A percentile compares a stretch with the other conserved stretches of the same genome.
Conservation (phyloP, 2,888 invertebrate genomes). For the Rhaphigaster nebulosa region DNA sequence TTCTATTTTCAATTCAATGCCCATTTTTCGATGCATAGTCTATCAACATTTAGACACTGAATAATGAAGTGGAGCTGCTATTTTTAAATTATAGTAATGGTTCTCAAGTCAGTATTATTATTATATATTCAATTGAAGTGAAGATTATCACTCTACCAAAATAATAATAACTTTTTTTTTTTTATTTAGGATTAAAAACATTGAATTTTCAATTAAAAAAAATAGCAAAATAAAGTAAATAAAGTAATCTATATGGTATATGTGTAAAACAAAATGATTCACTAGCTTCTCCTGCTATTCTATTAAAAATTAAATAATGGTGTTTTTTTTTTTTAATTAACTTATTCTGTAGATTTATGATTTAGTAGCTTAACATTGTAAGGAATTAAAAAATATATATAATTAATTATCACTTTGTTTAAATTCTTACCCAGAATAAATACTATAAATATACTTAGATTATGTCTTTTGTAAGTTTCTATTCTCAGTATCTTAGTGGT, state of each 20-base stretch:
- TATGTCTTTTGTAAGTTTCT: constrained; percentile 32
- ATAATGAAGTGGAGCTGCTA: not conserved
- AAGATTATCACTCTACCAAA: not conserved
- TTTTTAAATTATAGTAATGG: not conserved
- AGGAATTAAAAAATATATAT: constrained; percentile 21
- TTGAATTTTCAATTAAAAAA: not conserved
- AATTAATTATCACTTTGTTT: constrained; percentile 15
- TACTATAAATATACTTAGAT: constrained; percentile 23
- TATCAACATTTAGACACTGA: not conserved
- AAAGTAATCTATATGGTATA: not conserved
- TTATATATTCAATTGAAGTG: not conserved
- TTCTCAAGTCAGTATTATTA: not conserved
- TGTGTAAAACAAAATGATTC: not conserved
- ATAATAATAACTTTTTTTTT: not conserved
- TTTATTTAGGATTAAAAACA: not conserved
- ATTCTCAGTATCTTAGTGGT: not conserved
- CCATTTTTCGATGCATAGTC: not conserved
- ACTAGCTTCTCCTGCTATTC: not conserved
- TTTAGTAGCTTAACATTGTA: not conserved
- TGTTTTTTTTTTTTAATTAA: not conserved
- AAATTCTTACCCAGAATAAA: constrained; percentile 27
- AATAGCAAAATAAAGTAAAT: not conserved
- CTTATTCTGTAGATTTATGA: not conserved
- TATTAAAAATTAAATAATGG: not conserved
- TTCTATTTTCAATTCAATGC: not conserved